phyloP scores from a whole-genome alignment of 2,797 vertebrate species.

The Echeneis naucrates region DNA sequence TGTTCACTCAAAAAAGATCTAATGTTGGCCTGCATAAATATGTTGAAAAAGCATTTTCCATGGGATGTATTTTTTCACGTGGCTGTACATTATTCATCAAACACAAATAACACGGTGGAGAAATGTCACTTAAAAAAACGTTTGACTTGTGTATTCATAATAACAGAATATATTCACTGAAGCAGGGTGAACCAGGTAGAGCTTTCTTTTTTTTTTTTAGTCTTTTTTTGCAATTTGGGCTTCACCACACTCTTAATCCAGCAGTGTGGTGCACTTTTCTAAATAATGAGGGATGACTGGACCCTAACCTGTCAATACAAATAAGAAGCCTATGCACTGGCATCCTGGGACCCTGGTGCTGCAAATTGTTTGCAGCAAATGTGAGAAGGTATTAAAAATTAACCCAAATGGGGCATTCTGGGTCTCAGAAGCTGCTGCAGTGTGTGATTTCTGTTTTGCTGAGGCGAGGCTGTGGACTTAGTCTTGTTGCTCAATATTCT shows the following conservation, averaged over 20 bases:
- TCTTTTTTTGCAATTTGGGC: background rate
- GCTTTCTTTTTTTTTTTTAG: background rate
- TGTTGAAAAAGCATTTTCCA: background rate
- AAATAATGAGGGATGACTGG: conserved; percentile 54
- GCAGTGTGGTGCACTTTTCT: conserved; percentile 7
- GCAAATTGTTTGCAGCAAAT: conserved; percentile 75
- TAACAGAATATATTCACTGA: conserved; percentile 10
- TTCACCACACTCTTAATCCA: conserved; percentile 10
- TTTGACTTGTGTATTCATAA: conserved; percentile 26
- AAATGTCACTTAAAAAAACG: conserved; percentile 9
- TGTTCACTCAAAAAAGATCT: background rate
- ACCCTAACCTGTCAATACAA: conserved; percentile 51
- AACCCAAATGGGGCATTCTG: conserved; percentile 69
- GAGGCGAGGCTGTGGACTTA: conserved; percentile 73
- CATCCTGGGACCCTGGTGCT: conserved; percentile 31
- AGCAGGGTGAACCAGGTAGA: background rate
- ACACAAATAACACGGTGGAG: conserved; percentile 41
- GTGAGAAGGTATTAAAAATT: conserved; percentile 81
- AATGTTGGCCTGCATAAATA: background rate
- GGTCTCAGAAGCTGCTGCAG: conserved; percentile 73
- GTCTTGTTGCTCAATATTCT: conserved; percentile 79
- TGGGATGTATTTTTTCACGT: background rate
- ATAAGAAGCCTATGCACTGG: conserved; percentile 45
- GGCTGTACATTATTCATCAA: conserved; percentile 51
- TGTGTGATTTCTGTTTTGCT: conserved; percentile 76